These are phyloP conservation scores for Motacilla tschutschensis DNA, from an alignment of 2,113 vertebrate species.

Conservation along the genomic window DNA sequence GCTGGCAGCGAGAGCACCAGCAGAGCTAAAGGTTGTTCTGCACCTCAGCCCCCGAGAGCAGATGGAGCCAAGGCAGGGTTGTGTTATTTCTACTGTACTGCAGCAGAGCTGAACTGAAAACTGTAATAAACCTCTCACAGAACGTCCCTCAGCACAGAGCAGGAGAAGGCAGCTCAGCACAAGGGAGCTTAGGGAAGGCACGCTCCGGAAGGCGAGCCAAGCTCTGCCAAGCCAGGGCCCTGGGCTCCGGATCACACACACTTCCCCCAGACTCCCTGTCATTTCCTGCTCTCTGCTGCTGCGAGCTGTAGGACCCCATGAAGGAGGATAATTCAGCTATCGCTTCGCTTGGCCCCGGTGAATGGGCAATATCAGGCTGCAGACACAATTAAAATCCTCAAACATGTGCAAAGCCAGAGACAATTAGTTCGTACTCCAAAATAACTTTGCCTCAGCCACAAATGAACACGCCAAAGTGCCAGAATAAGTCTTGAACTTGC, in stretches of 20 bases:
- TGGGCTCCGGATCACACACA: rapidly evolving
- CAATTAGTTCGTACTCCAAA: neutral
- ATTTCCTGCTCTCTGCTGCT: neutral
- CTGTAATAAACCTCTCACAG: conserved; percentile 8
- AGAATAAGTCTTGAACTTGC: neutral
- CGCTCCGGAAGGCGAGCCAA: neutral
- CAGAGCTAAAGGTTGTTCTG: conserved; percentile 58
- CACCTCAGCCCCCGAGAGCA: conserved; percentile 30
- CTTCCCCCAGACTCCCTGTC: rapidly evolving
- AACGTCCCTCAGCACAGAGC: conserved; percentile 12
- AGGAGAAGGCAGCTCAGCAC: neutral
- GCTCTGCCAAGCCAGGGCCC: neutral
- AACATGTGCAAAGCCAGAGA: neutral
- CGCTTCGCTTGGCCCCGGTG: neutral
- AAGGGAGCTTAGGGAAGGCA: neutral
- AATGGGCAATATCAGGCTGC: neutral
- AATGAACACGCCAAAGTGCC: rapidly evolving
- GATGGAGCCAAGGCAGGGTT: conserved; percentile 50
- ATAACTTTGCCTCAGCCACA: neutral
- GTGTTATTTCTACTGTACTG: conserved; percentile 35
- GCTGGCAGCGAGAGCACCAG: neutral
- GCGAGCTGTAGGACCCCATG: rapidly evolving
- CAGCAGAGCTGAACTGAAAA: conserved; percentile 39
- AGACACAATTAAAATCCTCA: neutral
- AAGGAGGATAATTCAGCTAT: neutral